Evolutionary conservation across 1,140 invertebrate species (phyloP).

Genomic region (Chymomyza costata): DNA sequence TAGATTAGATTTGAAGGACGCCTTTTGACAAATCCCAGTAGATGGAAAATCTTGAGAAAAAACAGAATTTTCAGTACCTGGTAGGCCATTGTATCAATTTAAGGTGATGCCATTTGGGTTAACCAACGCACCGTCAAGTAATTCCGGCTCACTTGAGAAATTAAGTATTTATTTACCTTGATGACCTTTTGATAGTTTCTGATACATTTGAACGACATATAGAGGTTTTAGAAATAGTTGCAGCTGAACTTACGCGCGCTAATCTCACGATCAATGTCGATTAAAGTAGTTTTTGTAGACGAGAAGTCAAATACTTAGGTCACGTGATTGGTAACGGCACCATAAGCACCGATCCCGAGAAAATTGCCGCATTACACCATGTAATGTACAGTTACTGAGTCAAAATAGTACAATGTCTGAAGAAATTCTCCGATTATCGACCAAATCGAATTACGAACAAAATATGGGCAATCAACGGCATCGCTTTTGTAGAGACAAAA

Average conservation of each 20-base stretch:
- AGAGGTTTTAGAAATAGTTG: neutral
- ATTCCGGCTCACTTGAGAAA: neutral
- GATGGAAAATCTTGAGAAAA: slow-evolving; percentile 44
- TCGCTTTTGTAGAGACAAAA: too few species aligned
- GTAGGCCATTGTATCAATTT: slow-evolving; percentile 41
- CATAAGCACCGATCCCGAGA: neutral
- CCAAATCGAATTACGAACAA: too few species aligned
- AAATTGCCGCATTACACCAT: slow-evolving; percentile 1
- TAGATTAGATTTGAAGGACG: slow-evolving; percentile 58
- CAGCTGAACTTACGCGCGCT: neutral
- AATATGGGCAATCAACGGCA: too few species aligned
- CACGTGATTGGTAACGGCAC: neutral
- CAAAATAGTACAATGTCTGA: too few species aligned
- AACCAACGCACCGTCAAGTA: slow-evolving; percentile 2
- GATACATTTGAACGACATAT: neutral
- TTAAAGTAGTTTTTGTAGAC: neutral
- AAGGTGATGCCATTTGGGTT: slow-evolving; percentile 4
- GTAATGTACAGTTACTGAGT: too few species aligned
- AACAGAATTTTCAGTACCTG: slow-evolving; percentile 75
- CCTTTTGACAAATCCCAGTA: slow-evolving; percentile 66
- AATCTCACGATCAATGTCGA: neutral
- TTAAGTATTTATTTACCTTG: too few species aligned
- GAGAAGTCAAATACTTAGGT: neutral
- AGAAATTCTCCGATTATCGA: too few species aligned
- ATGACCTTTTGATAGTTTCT: neutral